Evolutionary conservation across 2,888 invertebrate genomes (phyloP), one percentile per base, ranked within the genome.

Genomic region (Schrankia costaestrigalis): DNA sequence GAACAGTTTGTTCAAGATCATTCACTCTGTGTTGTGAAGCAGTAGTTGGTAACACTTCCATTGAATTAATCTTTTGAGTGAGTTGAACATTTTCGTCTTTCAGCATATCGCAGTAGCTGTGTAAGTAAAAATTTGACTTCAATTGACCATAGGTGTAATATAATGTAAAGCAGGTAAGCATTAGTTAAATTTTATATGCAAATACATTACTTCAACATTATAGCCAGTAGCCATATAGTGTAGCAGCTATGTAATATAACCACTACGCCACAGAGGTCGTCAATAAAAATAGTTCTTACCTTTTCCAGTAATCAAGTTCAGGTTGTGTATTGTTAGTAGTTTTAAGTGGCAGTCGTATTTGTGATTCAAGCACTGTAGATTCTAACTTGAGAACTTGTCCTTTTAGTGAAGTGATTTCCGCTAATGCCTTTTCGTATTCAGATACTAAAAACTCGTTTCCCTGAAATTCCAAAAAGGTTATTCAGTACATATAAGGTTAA

Each of bases 21-120:
- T 71, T 78, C 46, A 85, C 66, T 11, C 86, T 71, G 27, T 84
- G 81, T 8, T 76, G 78, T 13, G 70, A 57, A 0, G 69, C 50
- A 0, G 72, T 69, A 1, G 65, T 49, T 0, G 83, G 79, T 0
- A 57, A 32, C 0, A 57, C 51, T 28, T 84, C 86, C 17, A 78
- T 29, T 0, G 76, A 58, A 27, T 66, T 78, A 14, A 80, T 66
- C 33, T 72, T 70, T n/a, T 80, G 56, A 1, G 76, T 77, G 35
- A 89, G 46, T 42, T 90, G 89, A 4, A 90, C 81, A 52, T 90
- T 89, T 58, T 91, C 91, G 52, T 91, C 90, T 52, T 91, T 91
- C 0, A 91, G 61, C 63, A 90, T 90, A 26, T 90, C 81, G 26
- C 91, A 90, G 51, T 91, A 91, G 50, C 91, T 91, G 50, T 0